A percentile compares a stretch with the other conserved stretches of the same genome.
phyloP scores from a whole-genome alignment of 2,888 invertebrate genomes.

The Sphaeridia pumilis region DNA sequence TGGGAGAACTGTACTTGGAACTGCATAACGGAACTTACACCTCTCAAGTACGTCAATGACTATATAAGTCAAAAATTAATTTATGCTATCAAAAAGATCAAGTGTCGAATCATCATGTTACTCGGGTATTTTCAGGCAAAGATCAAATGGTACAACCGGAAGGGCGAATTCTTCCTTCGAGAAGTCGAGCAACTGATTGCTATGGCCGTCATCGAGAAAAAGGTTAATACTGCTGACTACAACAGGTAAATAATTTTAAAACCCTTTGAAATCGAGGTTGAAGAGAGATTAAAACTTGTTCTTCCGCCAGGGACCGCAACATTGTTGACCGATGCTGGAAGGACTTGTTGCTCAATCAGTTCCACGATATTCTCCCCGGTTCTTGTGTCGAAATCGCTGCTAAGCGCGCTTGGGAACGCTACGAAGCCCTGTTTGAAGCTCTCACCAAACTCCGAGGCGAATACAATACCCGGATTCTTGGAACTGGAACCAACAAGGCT shows the following conservation, averaged over 20 bases:
- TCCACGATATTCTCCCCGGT: slow-evolving; percentile 46
- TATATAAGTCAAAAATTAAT: too few relatives aligned
- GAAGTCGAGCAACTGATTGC: slow-evolving; percentile 40
- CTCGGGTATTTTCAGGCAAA: slow-evolving; percentile 12
- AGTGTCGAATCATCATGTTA: too few relatives aligned
- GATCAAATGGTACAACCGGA: slow-evolving; percentile 24
- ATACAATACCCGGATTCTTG: slow-evolving; percentile 20
- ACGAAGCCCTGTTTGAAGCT: slow-evolving; percentile 18
- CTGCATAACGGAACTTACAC: slow-evolving; percentile 47
- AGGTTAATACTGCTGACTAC: slow-evolving; percentile 3
- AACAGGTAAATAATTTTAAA: too few relatives aligned
- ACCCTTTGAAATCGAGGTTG: too few relatives aligned
- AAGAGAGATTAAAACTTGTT: too few relatives aligned
- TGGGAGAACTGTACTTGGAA: slow-evolving; percentile 45
- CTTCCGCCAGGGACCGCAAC: slow-evolving; percentile 16
- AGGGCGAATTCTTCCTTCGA: slow-evolving; percentile 31
- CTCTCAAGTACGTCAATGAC: slow-evolving; percentile 42
- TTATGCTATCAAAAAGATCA: too few relatives aligned
- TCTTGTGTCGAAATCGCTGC: slow-evolving; percentile 41
- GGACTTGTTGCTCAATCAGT: slow-evolving; percentile 44
- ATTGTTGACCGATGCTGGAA: slow-evolving; percentile 40
- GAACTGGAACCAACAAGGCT: slow-evolving; percentile 15
- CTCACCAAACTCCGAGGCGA: slow-evolving; percentile 17
- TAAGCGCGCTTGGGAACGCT: slow-evolving; percentile 39
- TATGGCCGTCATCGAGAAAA: slow-evolving; percentile 16